These are phyloP conservation scores for Istiophorus platypterus DNA, from an alignment of 2,113 vertebrate genomes.

Conservation along the genomic window DNA sequence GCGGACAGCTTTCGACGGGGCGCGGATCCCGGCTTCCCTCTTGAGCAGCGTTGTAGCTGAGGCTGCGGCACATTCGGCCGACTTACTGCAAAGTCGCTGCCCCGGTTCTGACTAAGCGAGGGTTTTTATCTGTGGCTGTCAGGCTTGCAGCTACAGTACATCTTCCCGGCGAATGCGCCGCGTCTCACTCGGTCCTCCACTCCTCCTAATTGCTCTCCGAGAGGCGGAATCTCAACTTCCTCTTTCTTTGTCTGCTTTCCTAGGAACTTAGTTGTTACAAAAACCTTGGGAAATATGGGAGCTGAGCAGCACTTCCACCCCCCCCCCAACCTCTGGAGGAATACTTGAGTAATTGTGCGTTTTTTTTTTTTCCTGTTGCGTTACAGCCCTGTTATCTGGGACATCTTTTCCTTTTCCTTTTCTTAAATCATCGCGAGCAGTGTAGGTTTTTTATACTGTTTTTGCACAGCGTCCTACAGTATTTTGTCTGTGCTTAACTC, in stretches of 20 bases:
- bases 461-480: background rate
- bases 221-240: slow-evolving; percentile 33
- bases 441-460: background rate
- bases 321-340: background rate
- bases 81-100: slow-evolving; percentile 34
- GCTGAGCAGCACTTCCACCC: background rate
- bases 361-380: background rate
- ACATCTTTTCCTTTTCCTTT: background rate
- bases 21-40: slow-evolving; percentile 44
- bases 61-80: slow-evolving; percentile 32
- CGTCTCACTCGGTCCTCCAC: slow-evolving; percentile 28
- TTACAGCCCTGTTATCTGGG: background rate
- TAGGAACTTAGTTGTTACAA: slow-evolving; percentile 20
- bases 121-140: slow-evolving; percentile 67
- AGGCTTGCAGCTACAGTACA: slow-evolving; percentile 51
- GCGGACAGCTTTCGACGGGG: slow-evolving; percentile 15
- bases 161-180: slow-evolving; percentile 24
- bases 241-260: slow-evolving; percentile 3
- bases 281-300: background rate
- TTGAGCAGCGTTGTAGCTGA: slow-evolving; percentile 47
- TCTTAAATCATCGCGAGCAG: background rate
- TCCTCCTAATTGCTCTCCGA: slow-evolving; percentile 59
- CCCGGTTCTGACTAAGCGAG: slow-evolving; percentile 54
- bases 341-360: background rate
- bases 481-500: background rate